Evolutionary conservation across 2,113 vertebrate genomes (phyloP).

Genomic region (Eonycteris spelaea): DNA sequence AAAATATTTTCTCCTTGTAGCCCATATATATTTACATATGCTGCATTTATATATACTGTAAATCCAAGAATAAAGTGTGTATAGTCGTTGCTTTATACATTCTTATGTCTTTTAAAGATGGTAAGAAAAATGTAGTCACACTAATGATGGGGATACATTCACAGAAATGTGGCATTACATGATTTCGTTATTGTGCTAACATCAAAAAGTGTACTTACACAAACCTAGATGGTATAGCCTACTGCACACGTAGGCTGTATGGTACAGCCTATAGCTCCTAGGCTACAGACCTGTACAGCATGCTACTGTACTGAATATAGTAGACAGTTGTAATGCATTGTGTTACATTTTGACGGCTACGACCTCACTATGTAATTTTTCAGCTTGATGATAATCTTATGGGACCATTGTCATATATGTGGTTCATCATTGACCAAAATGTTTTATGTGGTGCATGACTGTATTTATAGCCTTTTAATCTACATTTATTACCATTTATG

Average conservation of each 20-base stretch:
- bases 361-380: neutral
- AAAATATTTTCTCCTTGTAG: slow-evolving; percentile 7
- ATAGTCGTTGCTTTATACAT: neutral
- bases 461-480: neutral
- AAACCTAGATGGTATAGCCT: neutral
- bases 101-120: neutral
- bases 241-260: no score
- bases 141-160: neutral
- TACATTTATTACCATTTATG: neutral
- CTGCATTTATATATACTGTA: neutral
- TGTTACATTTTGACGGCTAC: neutral
- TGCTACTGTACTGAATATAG: neutral
- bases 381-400: neutral
- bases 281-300: neutral
- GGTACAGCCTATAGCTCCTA: no score
- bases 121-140: neutral
- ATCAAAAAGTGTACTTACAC: neutral
- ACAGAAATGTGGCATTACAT: neutral
- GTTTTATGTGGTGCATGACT: neutral
- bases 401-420: neutral
- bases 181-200: neutral
- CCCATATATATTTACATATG: neutral
- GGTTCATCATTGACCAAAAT: neutral
- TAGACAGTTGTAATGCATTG: neutral
- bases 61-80: neutral